Evolutionary conservation across 1,140 invertebrate genomes (phyloP), one percentile per base, ranked within the genome.

Genomic region (Cydia pomonella): DNA sequence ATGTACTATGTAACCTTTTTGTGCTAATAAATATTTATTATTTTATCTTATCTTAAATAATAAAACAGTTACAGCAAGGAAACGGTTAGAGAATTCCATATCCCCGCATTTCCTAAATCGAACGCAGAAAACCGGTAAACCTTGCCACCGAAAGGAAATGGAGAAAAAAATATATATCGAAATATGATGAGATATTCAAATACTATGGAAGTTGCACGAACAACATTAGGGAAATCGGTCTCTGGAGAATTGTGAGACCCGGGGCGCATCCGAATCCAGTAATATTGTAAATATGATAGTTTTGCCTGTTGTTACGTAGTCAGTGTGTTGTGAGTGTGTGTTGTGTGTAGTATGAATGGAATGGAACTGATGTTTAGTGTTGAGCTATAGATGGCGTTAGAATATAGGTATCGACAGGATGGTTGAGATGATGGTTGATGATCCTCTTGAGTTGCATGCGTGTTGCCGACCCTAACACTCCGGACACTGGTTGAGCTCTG

Each of bases 181-280:
- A 44, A 47, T 72, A 72, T 47, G 69, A 72, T 72, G 69, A 72
- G 69, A 72, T 72, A 72, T 66, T 66, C 63, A 66, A 66, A 66
- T 66, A 66, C 63, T 66, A 66, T 66, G 63, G 63, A 66, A 66
- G 16, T 66, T 66, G n/a, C 63, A 4, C 27, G 63, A 66, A 66
- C 63, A 66, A 38, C 63, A 66, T 66, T 66, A 66, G 63, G 63
- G 63, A 66, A 66, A 66, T 66, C 63, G 63, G 27, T 66, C 63
- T 66, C 27, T 66, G 1, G 63, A 38, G 63, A 66, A 29, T 29
- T 18, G 50, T 16, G 27, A 29, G 23, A 29, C 63, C 25, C 25
- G 16, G 25, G 63, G 23, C 25, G 16, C 13, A 66, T n/a, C 27
- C 27, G 63, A 53, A 66, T 66, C 27, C 63, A 66, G 63, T 66